These are phyloP conservation scores for Troides helena DNA, from an alignment of 2,888 invertebrate species.

Conservation along the genomic window DNA sequence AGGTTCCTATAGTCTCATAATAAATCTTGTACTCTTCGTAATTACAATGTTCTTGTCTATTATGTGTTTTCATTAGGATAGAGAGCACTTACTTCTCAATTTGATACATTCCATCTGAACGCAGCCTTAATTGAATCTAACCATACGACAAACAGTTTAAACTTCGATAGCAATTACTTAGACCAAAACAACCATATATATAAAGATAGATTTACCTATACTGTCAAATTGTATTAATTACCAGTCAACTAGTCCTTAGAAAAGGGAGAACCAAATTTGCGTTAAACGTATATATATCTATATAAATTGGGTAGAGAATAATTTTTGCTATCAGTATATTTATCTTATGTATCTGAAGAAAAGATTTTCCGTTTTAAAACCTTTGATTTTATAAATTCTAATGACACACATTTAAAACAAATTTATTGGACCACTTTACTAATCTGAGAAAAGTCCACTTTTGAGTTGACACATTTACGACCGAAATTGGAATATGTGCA, in stretches of 20 bases:
- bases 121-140: conserved; percentile 14
- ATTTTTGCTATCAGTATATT: too few species aligned
- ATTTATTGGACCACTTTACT: too few species aligned
- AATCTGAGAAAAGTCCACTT: too few species aligned
- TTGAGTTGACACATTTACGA: too few species aligned
- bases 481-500: too few species aligned
- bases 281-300: too few species aligned
- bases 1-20: conserved; percentile 74
- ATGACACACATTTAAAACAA: too few species aligned
- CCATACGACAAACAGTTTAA: background rate
- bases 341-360: too few species aligned
- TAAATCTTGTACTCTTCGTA: conserved; percentile 78
- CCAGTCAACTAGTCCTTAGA: too few species aligned
- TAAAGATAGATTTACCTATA: background rate
- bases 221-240: background rate
- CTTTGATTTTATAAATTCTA: background rate
- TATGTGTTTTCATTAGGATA: conserved; percentile 76
- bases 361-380: background rate
- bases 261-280: too few species aligned
- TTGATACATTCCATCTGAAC: conserved; percentile 34
- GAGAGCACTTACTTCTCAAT: conserved; percentile 40
- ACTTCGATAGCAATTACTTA: background rate
- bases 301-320: too few species aligned
- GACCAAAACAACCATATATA: background rate
- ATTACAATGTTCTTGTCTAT: conserved; percentile 78